Base-by-base conservation (phyloP, 2,888 invertebrate genomes). In the Cheilosia urbana region DNA sequence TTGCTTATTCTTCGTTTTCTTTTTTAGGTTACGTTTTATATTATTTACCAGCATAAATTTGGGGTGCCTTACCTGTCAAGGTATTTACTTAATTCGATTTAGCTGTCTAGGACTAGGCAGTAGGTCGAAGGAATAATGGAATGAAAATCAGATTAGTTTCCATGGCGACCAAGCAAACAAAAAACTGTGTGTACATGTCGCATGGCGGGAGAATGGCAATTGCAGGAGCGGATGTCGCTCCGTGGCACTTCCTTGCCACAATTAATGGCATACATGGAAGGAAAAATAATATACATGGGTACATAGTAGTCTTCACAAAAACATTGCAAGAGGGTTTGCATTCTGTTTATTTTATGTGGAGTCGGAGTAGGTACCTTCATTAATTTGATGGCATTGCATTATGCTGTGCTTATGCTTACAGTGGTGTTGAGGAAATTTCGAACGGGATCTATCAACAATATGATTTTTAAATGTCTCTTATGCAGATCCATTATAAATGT, bases 171-270 rank as follows among this genome's bases (percentile, higher is more conserved):
- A 69, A 66, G 71, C 19, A 73, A 65, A 79, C 40, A 58, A n/a
- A 47, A 80, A 71, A 42, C 11, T 57, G 19, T 57, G 58, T 69
- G 40, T 15, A 27, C 17, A 30, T 5, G 27, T 34, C 40, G 24
- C 27, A 47, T 58, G 77, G 15, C 27, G 37, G 60, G 69, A 79
- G 69, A 40, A 65, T 51, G 51, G 19, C 40, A 60, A 55, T 45
- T 72, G 27, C n/a, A 40, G 13, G 55, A 62, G 66, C 83, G 79
- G 79, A 84, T 84, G 63, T 84, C 69, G 65, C 73, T 79, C 65
- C 55, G 68, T 83, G 79, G 78, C 63, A 79, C 79, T 84, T 79
- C 83, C 83, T 84, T 75, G 73, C 68, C 57, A 45, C 63, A 79
- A 68, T 63, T 65, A 65, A 62, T 68, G 82, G 19, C 34, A 72